Conservation (phyloP, 2,113 vertebrate genomes). For the Callopanchax toddi region DNA sequence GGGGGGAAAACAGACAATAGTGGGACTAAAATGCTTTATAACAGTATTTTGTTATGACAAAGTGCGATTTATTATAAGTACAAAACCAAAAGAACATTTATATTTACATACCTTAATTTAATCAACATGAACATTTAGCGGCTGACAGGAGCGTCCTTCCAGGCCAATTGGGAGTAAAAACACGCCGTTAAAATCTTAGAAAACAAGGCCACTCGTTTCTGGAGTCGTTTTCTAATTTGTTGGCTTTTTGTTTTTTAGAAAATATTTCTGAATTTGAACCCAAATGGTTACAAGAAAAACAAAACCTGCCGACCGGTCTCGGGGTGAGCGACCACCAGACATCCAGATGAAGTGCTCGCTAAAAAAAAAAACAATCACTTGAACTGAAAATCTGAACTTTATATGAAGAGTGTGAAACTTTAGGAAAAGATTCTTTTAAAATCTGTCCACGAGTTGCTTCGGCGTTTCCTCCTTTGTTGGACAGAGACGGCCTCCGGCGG, state of each 20-base stretch:
- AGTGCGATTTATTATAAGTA: constrained; percentile 82
- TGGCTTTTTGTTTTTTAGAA: constrained; percentile 49
- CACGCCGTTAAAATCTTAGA: constrained; percentile 6
- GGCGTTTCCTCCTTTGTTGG: constrained; percentile 29
- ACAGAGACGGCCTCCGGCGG: no score
- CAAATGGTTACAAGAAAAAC: not conserved
- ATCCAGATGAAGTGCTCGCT: constrained; percentile 73
- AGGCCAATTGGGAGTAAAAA: constrained; percentile 46
- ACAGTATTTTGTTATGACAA: constrained; percentile 78
- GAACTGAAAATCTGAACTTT: no score
- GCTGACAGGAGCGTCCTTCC: constrained; percentile 45
- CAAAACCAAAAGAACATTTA: constrained; percentile 59
- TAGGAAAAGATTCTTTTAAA: no score
- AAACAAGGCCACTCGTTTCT: constrained; percentile 48
- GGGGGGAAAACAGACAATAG: constrained; percentile 59
- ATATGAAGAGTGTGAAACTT: no score
- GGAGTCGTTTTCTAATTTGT: constrained; percentile 17
- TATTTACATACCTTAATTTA: constrained; percentile 83
- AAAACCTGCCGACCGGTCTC: constrained; percentile 17
- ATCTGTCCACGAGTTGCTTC: no score
- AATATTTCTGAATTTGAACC: no score
- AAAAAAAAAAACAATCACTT: constrained; percentile 27
- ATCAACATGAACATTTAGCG: constrained; percentile 73
- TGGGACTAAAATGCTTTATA: constrained; percentile 71
- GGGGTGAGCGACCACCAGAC: constrained; percentile 11